Base-by-base conservation (phyloP, 92 coral and sea anemone species). In the Umimayanthus kanabou region DNA sequence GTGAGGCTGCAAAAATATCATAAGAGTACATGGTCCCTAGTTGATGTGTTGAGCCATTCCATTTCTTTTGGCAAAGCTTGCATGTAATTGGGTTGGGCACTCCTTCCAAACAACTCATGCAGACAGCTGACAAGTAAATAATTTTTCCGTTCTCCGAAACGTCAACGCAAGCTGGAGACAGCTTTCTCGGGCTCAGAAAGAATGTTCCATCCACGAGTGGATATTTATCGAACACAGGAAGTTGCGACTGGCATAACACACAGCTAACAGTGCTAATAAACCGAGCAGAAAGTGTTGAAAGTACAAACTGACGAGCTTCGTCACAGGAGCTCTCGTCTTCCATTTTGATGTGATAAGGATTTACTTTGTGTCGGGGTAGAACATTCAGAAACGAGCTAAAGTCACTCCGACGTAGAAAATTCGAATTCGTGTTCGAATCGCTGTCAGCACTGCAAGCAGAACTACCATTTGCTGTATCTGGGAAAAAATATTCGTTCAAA, bases 21-120 rank as follows among this genome's bases (percentile, higher is more conserved):
- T 97, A 97, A 18, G 96, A 92, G 84, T 97, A 97, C 82, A 97
- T 89, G 13, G 99, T 97, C 2, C 99, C 99, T 1, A 97, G 94
- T 40, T 97, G 99, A 80, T 97, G 99, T 14, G 95, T 91, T 0
- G 99, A 95, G n/a, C 99, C 99, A 79, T 97, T 96, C 99, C 99
- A 97, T 57, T 80, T 90, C 45, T 87, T 95, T 64, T 85, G 88
- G 86, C 99, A 97, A 39, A 95, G 95, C 90, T 94, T 97, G 92
- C 99, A 97, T 66, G 95, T 93, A 37, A 97, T 90, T 7, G 98
- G 92, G 81, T 92, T 88, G 49, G 99, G 99, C 88, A 93, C 91
- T 74, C 99, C 99, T 78, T 97, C 98, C 28, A 97, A 84, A 83
- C 99, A 97, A 45, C 93, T 94, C 96, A 97, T 88, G 70, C 99